Evolutionary conservation across 2,797 vertebrate species (phyloP), one percentile per base, ranked within the genome.

Genomic region (Mionectes olivaceus): DNA sequence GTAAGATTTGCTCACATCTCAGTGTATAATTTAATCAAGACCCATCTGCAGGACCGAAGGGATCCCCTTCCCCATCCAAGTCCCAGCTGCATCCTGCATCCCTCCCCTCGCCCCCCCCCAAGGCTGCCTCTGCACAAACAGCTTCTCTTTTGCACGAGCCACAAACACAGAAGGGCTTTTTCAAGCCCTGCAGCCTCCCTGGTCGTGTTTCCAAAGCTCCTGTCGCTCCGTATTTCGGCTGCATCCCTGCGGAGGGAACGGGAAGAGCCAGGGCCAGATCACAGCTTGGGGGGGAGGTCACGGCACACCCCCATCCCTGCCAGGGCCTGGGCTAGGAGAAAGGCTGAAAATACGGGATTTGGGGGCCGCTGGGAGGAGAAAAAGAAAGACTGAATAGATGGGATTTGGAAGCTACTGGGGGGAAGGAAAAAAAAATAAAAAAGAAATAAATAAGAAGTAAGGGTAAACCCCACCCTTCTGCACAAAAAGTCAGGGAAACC

Each of bases 81-180:
- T 32, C 71, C 85, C 89, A 22, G 6, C 67, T 73, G 44, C 35
- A 82, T 67, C 75, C 86, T 7, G 7, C 37, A 41, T 15, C 89
- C 75, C 44, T 24, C 37, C 32, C 53, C n/a, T 32, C 0, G 0
- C 7, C 41, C 47, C 7, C 41, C 7, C 41, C 11, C 3, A 3
- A 8, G 9, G 28, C 60, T 57, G 46, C 46, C n/a, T 3, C 39
- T 39, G 55, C 35, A 9, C 33, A 39, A 12, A 4, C 22, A 56
- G 59, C 55, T 74, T 15, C 79, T 24, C n/a, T 37, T 52, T 28
- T 0, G 1, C 82, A 8, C 1, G 0, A 67, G 35, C 28, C 65
- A 50, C 65, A 50, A 32, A 44, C 0, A 11, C 59, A n/a, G 15
- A 13, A 24, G 11, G 13, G 32, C 7, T 65, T 85, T 70, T 7